These are phyloP conservation scores for Drosophila burlai DNA, from an alignment of 1,140 invertebrate species.

Conservation along the genomic window DNA sequence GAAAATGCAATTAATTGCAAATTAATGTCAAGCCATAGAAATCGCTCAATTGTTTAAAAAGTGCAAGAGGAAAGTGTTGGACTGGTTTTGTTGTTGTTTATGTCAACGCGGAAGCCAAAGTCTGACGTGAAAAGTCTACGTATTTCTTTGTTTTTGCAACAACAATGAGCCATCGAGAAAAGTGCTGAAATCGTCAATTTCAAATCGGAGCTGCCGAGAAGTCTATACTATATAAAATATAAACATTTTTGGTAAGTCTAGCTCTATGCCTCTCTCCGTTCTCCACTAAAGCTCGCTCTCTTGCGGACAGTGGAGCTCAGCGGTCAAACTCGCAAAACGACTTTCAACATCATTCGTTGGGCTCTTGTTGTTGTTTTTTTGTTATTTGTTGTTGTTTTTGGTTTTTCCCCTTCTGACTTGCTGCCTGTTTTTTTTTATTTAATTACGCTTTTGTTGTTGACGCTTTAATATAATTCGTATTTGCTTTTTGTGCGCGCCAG, in stretches of 20 bases:
- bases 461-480: conserved; percentile 58
- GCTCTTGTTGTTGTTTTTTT: conserved; percentile 35
- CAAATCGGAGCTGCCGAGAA: conserved; percentile 48
- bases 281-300: conserved; percentile 20
- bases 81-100: conserved; percentile 13
- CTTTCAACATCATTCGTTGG: conserved; percentile 79
- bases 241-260: conserved; percentile 54
- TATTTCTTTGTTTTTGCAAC: conserved; percentile 24
- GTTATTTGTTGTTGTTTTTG: conserved; percentile 27
- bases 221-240: conserved; percentile 41
- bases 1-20: conserved; percentile 58
- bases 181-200: conserved; percentile 59
- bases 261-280: conserved; percentile 9
- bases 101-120: conserved; percentile 41
- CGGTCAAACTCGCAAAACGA: conserved; percentile 81
- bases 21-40: conserved; percentile 57
- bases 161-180: conserved; percentile 36
- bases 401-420: conserved; percentile 40
- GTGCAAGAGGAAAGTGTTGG: conserved; percentile 55
- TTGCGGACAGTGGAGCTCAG: conserved; percentile 31
- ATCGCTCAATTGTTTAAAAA: conserved; percentile 54
- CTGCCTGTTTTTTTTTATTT: conserved; percentile 53
- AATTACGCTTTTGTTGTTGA: conserved; percentile 69
- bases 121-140: conserved; percentile 17
- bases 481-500: conserved; percentile 32